Evolutionary conservation across 2,113 vertebrate species (phyloP), one percentile per base, ranked within the genome.

Genomic region (Gavia stellata): DNA sequence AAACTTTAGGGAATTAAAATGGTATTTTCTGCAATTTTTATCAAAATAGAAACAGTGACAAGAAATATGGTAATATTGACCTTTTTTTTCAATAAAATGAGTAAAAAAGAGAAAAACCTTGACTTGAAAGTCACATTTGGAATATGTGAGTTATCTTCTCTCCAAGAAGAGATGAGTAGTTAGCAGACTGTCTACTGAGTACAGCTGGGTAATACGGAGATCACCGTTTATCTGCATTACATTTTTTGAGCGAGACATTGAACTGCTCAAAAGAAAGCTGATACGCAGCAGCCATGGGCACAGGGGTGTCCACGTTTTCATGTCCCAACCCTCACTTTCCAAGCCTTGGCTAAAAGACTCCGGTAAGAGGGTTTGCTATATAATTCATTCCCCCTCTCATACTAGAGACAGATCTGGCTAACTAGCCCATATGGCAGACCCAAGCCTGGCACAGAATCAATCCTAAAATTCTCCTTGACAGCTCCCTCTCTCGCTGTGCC

Each of bases 261-360:
- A 92, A 63, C 12, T 0, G 1, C 36, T 66, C 20, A 71, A 56
- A 78, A 86, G 55, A 72, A 84, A 71, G 56, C 29, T 8, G 26
- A n/a, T 14, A 42, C 0, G 2, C 20, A 81, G 55, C 3, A 81
- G 26, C 33, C 28, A 73, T 0, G 1, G 52, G 26, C 47, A 63
- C 17, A 19, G 38, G 6, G 20, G 11, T 47, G 5, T 45, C 47
- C 21, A 63, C 33, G 17, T 12, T 44, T 47, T 65, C 44, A 75
- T 56, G n/a, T 47, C 14, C 19, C 72, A 86, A 0, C 45, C 47
- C 40, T 79, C 52, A 29, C 28, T 79, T 66, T 25, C 59, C 59
- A 91, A 90, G 55, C 58, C 72, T 78, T 68, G 68, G 44, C 34
- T 91, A 84, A 72, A 29, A 50, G 53, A 58, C 17, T 66, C 34